Evolutionary conservation across 2,888 invertebrate genomes (phyloP), one percentile per base, ranked within the genome.

Genomic region (Caenorhabditis afra): DNA sequence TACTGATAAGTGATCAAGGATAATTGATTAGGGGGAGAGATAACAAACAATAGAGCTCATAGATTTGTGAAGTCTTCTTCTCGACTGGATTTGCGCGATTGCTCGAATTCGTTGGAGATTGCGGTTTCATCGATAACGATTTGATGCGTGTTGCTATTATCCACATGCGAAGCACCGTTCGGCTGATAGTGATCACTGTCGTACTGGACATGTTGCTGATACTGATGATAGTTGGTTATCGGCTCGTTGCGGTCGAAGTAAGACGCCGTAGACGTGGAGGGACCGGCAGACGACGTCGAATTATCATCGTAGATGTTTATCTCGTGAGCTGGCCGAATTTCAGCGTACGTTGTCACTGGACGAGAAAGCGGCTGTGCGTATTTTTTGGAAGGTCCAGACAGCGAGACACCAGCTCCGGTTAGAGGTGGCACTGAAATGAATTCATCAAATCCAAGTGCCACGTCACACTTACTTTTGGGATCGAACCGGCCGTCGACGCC

Each of bases 401-500:
- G 8, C 18, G 47, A 47, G 11, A 1, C 14, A 10, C 47, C 47
- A 3, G 8, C 47, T 11, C 11, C 44, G 3, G 12, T 11, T 44
- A 3, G 5, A 3, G 44, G 44, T 10, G 14, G 44, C 10, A 44
- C 44, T 44, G 44, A 44, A 44, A 44, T 16, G 44, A 44, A n/a
- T 44, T n/a, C 12, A 44, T 29, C 29, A 5, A n/a, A n/a, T n/a
- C n/a, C n/a, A n/a, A n/a, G 3, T 29, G 29, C 29, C 29, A 29
- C 29, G 29, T 29, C 29, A 29, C 29, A 22, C 57, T 16, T 23
- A 57, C 66, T 8, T 18, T 29, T 47, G 12, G 49, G 18, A 52
- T 65, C 62, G n/a, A 79, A 79, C 11, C 59, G 16, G 18, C 79
- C 79, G 52, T 45, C 62, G 0, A 5, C 7, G 7, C 18, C 41